phyloP scores from a whole-genome alignment of 2,797 vertebrate species.

The Catostomus latipinnis region DNA sequence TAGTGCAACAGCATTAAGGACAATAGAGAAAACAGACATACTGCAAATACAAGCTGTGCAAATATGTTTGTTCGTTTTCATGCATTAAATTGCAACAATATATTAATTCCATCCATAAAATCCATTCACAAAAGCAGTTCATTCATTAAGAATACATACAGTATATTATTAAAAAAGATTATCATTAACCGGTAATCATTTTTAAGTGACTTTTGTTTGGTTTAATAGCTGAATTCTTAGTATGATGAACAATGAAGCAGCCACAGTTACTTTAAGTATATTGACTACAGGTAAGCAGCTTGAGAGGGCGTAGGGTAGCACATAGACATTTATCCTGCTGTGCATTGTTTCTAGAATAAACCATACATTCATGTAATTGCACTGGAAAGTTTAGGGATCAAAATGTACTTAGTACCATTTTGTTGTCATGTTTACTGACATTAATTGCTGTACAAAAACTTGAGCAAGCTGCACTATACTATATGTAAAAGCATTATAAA shows the following conservation, averaged over 20 bases:
- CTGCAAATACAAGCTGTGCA: too few species aligned
- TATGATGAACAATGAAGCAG: slow-evolving; percentile 84
- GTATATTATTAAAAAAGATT: not conserved
- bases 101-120: not conserved
- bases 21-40: too few species aligned
- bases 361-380: not conserved
- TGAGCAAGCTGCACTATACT: not conserved
- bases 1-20: too few species aligned
- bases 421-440: slow-evolving; percentile 27
- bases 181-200: not conserved
- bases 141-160: not conserved
- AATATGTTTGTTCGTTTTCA: too few species aligned
- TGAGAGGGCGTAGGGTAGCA: not conserved
- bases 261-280: slow-evolving; percentile 82
- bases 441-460: not conserved
- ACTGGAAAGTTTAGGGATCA: not conserved
- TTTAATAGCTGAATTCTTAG: slow-evolving; percentile 73
- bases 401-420: slow-evolving; percentile 1
- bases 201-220: not conserved
- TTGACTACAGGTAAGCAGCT: slow-evolving; percentile 77
- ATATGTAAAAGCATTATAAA: not conserved
- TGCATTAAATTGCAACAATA: too few species aligned
- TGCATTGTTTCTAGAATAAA: not conserved
- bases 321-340: not conserved
- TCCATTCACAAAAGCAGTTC: not conserved